Percentiles rank a stretch among this genome's conserved stretches.
phyloP scores from a whole-genome alignment of 2,888 invertebrate species.

The Teleogryllus oceanicus region DNA sequence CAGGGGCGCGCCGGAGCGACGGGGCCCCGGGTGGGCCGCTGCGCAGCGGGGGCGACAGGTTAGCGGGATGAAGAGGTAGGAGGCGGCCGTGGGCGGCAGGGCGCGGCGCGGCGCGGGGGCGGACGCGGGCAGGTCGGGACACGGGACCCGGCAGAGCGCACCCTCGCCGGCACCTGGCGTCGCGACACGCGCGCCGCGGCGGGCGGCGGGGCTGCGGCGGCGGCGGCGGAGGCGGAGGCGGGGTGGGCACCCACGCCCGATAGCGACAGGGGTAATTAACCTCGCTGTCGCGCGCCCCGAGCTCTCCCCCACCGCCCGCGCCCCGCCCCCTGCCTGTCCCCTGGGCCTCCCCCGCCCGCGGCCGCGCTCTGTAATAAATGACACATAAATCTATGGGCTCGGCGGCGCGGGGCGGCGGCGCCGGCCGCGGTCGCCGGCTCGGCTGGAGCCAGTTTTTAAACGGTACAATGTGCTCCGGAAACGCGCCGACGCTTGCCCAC shows the following conservation, averaged over 20 bases:
- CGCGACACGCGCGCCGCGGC: background rate
- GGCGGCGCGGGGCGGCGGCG: background rate
- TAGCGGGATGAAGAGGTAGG: too few relatives aligned
- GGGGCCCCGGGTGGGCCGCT: too few relatives aligned
- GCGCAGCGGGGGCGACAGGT: too few relatives aligned
- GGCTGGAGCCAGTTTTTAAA: background rate
- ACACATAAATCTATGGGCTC: background rate
- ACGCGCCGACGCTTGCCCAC: background rate
- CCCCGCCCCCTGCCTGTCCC: background rate
- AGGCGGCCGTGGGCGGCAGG: too few relatives aligned
- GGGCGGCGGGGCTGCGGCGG: background rate
- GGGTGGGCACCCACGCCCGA: background rate
- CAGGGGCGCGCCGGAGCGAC: too few relatives aligned
- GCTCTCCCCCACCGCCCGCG: background rate
- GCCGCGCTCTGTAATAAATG: background rate
- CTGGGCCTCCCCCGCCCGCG: background rate
- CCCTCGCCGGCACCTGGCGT: too few relatives aligned
- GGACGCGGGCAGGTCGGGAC: too few relatives aligned
- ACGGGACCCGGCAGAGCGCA: too few relatives aligned
- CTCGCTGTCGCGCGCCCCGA: background rate
- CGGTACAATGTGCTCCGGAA: constrained; percentile 4
- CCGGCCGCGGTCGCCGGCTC: background rate
- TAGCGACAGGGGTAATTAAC: constrained; percentile 3
- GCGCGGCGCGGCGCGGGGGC: too few relatives aligned
- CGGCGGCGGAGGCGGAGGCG: background rate